Conservation (phyloP, 1,140 invertebrate genomes). For the Papilio polytes region DNA sequence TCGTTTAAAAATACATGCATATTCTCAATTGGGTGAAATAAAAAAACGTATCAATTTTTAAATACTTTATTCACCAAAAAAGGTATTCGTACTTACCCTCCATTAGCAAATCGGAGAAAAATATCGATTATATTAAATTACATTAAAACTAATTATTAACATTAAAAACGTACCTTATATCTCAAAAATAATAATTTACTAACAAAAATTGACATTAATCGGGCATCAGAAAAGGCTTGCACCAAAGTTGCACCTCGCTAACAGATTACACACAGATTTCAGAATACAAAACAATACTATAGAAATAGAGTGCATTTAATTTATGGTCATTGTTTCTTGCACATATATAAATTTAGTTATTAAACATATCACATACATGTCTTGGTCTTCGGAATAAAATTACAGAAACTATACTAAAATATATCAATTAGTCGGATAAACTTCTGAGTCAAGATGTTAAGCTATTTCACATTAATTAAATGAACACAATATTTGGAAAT, state of each 20-base stretch:
- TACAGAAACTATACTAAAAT: slow-evolving; percentile 26
- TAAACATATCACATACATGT: slow-evolving; percentile 31
- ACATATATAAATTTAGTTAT: slow-evolving; percentile 17
- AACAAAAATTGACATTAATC: slow-evolving; percentile 65
- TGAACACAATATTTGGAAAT: slow-evolving; percentile 54
- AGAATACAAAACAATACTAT: not conserved
- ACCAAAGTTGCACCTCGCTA: slow-evolving; percentile 8
- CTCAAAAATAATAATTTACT: slow-evolving; percentile 83
- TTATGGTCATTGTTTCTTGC: slow-evolving; percentile 18
- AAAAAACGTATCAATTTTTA: slow-evolving; percentile 58
- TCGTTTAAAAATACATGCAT: too few species aligned
- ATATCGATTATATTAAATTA: slow-evolving; percentile 79
- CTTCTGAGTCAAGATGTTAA: slow-evolving; percentile 41
- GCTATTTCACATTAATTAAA: slow-evolving; percentile 46
- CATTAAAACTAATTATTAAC: slow-evolving; percentile 78
- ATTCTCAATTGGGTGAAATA: not conserved
- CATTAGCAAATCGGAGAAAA: slow-evolving; percentile 63
- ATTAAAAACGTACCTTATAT: slow-evolving; percentile 81
- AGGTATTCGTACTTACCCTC: slow-evolving; percentile 69
- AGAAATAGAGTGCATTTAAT: slow-evolving; percentile 26
- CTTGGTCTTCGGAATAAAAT: slow-evolving; percentile 26
- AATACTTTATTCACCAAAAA: slow-evolving; percentile 71
- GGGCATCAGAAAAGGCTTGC: slow-evolving; percentile 34
- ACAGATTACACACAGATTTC: slow-evolving; percentile 39
- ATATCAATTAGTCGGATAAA: slow-evolving; percentile 6